Evolutionary conservation across 2,888 invertebrate species (phyloP).

Genomic region (Embidobia sp.): DNA sequence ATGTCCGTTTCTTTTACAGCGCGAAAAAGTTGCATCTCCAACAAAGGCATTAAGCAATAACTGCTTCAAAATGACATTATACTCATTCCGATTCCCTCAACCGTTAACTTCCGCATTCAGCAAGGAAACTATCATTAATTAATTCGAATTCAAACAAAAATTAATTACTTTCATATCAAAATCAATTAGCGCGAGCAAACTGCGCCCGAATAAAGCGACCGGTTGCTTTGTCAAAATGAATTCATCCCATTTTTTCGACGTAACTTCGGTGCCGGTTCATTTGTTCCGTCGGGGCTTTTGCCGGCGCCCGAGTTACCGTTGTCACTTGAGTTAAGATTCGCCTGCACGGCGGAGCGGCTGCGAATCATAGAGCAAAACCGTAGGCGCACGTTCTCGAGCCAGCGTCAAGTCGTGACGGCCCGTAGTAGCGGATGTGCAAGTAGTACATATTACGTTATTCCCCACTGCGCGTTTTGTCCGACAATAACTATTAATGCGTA

Average conservation of each 20-base stretch:
- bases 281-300: slow-evolving; percentile 7
- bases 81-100: too few species aligned
- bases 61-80: too few species aligned
- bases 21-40: too few species aligned
- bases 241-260: not conserved
- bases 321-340: slow-evolving; percentile 45
- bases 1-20: too few species aligned
- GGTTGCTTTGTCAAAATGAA: too few species aligned
- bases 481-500: slow-evolving; percentile 9
- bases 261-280: slow-evolving; percentile 16
- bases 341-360: slow-evolving; percentile 31
- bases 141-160: too few species aligned
- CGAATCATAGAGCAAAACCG: slow-evolving; percentile 39
- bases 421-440: slow-evolving; percentile 1
- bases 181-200: too few species aligned
- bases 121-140: too few species aligned
- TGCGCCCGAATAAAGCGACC: too few species aligned
- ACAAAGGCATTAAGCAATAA: too few species aligned
- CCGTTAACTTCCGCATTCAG: too few species aligned
- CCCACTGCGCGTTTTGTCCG: slow-evolving; percentile 1
- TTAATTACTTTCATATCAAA: too few species aligned
- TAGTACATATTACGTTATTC: slow-evolving; percentile 7
- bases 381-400: slow-evolving; percentile 30
- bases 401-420: slow-evolving; percentile 16
- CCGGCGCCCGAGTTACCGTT: slow-evolving; percentile 17